phyloP scores from a whole-genome alignment of 2,113 vertebrate species.

The Triplophysa tibetana region DNA sequence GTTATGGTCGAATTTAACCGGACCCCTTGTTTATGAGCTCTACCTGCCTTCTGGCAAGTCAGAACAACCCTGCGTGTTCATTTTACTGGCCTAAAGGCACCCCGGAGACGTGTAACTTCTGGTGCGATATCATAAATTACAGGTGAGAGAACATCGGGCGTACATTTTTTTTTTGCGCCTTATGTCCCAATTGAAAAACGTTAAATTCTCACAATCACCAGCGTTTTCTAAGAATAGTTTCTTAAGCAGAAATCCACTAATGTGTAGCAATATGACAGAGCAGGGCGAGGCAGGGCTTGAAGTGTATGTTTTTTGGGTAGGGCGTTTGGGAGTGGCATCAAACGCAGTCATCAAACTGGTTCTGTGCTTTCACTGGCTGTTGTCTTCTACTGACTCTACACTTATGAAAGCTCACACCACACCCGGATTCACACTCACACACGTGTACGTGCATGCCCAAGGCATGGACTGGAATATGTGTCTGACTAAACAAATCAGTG shows the following conservation, averaged over 20 bases:
- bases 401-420: conserved; percentile 48
- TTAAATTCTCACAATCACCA: neutral
- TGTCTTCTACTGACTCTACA: conserved; percentile 40
- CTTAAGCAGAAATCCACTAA: conserved; percentile 19
- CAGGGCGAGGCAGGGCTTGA: conserved; percentile 45
- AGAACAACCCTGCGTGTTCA: conserved; percentile 36
- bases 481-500: neutral
- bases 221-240: neutral
- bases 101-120: neutral
- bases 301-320: conserved; percentile 52
- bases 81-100: conserved; percentile 20
- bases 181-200: neutral
- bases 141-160: neutral
- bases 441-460: conserved; percentile 14
- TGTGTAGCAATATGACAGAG: neutral
- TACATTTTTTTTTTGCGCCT: neutral
- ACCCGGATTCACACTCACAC: conserved; percentile 13
- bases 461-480: neutral
- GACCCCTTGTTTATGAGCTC: conserved; percentile 7
- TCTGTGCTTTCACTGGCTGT: conserved; percentile 37
- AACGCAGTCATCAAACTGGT: conserved; percentile 37
- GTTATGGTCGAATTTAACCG: neutral
- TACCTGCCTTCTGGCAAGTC: conserved; percentile 39
- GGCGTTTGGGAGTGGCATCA: conserved; percentile 27
- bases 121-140: conserved; percentile 32